Conservation (phyloP, 2,888 invertebrate species). For the Lycaena phlaeas region DNA sequence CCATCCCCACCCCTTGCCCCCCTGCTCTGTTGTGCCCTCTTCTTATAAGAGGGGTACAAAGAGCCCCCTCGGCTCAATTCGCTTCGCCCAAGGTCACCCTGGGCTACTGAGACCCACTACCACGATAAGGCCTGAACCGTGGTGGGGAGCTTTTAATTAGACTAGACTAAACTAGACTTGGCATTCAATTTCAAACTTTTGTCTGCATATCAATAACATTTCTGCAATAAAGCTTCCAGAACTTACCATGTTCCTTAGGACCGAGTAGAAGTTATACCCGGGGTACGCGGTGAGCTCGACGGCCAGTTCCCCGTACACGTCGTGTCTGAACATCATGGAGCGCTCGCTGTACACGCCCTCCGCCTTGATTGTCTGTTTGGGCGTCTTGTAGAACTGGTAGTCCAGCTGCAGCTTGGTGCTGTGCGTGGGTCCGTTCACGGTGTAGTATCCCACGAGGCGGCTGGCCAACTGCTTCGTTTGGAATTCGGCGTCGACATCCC, state of each 20-base stretch:
- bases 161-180: no score
- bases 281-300: slow-evolving; percentile 85
- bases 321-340: slow-evolving; percentile 69
- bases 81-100: no score
- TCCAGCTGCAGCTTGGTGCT: slow-evolving; percentile 77
- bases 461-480: slow-evolving; percentile 85
- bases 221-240: background rate
- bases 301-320: slow-evolving; percentile 76
- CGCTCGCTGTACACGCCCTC: slow-evolving; percentile 69
- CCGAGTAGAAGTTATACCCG: slow-evolving; percentile 78
- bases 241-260: slow-evolving; percentile 76
- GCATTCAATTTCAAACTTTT: no score
- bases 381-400: slow-evolving; percentile 75
- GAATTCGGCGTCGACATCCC: slow-evolving; percentile 82
- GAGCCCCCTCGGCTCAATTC: no score
- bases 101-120: no score
- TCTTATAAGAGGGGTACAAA: no score
- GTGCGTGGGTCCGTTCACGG: slow-evolving; percentile 61
- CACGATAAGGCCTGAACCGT: no score
- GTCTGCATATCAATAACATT: background rate
- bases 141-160: no score
- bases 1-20: no score
- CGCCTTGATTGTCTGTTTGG: slow-evolving; percentile 68
- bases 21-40: no score
- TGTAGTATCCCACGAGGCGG: slow-evolving; percentile 81